Evolutionary conservation across 2,797 vertebrate species (phyloP).

Genomic region (Gorsachius magnificus): DNA sequence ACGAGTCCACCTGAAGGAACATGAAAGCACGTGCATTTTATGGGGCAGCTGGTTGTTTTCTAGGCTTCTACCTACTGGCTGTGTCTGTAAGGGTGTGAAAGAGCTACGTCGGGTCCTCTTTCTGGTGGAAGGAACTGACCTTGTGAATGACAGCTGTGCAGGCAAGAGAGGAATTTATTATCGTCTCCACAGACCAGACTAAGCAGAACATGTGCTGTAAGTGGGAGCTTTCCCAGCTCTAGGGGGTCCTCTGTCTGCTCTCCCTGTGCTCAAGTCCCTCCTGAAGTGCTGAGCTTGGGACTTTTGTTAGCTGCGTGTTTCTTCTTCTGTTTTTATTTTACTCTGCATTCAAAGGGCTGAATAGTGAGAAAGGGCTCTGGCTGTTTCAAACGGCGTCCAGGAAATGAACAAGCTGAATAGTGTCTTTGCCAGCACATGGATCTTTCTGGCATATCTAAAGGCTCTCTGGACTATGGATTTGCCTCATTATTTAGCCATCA

Average conservation of each 20-base stretch:
- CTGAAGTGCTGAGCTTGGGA: constrained; percentile 22
- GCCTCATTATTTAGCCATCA: background rate
- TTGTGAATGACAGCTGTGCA: background rate
- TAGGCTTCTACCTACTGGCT: background rate
- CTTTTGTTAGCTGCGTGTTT: background rate
- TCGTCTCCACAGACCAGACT: background rate
- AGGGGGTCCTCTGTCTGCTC: background rate
- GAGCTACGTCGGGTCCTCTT: background rate
- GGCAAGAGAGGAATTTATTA: background rate
- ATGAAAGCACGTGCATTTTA: background rate
- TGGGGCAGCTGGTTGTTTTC: background rate
- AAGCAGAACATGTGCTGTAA: background rate
- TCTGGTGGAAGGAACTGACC: background rate
- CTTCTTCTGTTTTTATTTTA: constrained; percentile 51
- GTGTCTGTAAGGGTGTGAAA: background rate
- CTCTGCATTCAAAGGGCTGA: constrained; percentile 35
- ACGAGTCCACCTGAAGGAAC: background rate
- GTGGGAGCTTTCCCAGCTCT: background rate
- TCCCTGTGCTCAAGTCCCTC: background rate
- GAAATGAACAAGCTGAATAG: constrained; percentile 37
- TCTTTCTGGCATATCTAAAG: background rate
- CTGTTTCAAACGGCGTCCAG: background rate
- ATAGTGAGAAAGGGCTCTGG: constrained; percentile 9
- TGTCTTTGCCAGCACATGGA: background rate
- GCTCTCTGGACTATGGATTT: background rate